Percentiles rank a stretch among this genome's conserved stretches.
These are phyloP conservation scores for Elmis aenea DNA, from an alignment of 2,888 invertebrate species.

Conservation along the genomic window DNA sequence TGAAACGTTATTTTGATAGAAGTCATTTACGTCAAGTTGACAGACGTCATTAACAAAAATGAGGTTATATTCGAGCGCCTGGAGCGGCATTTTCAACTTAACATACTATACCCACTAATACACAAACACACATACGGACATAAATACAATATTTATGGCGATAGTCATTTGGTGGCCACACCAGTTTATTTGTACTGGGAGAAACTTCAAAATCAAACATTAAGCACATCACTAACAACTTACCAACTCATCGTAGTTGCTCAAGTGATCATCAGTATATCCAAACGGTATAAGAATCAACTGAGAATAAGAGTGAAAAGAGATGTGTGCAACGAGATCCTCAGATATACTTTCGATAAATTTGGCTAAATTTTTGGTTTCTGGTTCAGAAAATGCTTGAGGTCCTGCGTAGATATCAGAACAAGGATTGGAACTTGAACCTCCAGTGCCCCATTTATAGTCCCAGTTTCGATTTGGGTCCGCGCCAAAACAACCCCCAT, in stretches of 20 bases:
- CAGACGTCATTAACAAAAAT: too few species aligned
- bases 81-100: too few species aligned
- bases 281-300: constrained; percentile 67
- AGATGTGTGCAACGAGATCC: not conserved
- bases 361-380: constrained; percentile 52
- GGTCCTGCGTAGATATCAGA: constrained; percentile 62
- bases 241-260: constrained; percentile 57
- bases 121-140: too few species aligned
- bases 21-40: too few species aligned
- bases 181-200: too few species aligned
- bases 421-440: constrained; percentile 55
- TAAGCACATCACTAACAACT: constrained; percentile 24
- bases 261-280: constrained; percentile 52
- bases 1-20: too few species aligned
- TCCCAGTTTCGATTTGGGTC: constrained; percentile 79
- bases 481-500: constrained; percentile 56
- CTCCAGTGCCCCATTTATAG: constrained; percentile 59
- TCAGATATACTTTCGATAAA: constrained; percentile 46
- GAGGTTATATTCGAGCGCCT: too few species aligned
- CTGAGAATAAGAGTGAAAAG: constrained; percentile 72
- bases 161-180: too few species aligned
- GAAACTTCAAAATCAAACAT: too few species aligned
- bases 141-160: too few species aligned
- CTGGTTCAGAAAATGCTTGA: constrained; percentile 65
- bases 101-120: too few species aligned